Percentiles rank a stretch among this genome's conserved stretches.
These are phyloP conservation scores for Heterodera filipjevi DNA, from an alignment of 2,888 invertebrate species.

Conservation along the genomic window DNA sequence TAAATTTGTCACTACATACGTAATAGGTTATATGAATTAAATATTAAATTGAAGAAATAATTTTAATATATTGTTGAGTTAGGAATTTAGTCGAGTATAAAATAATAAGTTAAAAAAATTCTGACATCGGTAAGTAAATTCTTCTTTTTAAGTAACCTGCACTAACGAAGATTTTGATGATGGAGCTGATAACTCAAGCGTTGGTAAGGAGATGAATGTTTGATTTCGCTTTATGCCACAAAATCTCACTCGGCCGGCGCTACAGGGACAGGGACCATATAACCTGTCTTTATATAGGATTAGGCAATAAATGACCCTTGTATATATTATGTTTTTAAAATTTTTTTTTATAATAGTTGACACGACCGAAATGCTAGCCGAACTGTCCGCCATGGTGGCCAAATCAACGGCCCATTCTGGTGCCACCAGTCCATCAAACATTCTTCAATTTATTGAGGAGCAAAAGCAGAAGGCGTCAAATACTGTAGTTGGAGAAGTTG, in stretches of 20 bases:
- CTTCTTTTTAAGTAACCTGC: background rate
- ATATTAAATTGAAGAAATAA: too few relatives aligned
- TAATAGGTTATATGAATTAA: too few relatives aligned
- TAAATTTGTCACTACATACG: too few relatives aligned
- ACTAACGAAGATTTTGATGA: slow-evolving; percentile 3
- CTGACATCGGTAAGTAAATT: background rate
- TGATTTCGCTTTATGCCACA: background rate
- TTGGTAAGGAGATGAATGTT: background rate
- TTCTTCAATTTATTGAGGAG: slow-evolving; percentile 26
- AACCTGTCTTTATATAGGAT: too few relatives aligned
- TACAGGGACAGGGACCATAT: too few relatives aligned
- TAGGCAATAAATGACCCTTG: too few relatives aligned
- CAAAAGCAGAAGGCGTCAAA: slow-evolving; percentile 20
- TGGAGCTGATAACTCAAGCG: slow-evolving; percentile 9
- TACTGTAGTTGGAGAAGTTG: background rate
- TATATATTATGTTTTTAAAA: background rate
- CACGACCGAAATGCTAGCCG: slow-evolving; percentile 4
- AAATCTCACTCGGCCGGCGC: background rate
- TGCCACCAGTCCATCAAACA: slow-evolving; percentile 20
- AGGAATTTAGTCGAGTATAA: too few relatives aligned
- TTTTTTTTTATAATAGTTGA: background rate
- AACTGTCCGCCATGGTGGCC: slow-evolving; percentile 16
- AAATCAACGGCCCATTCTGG: background rate
- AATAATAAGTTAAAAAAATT: background rate
- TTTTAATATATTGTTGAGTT: too few relatives aligned